Evolutionary conservation across 2,113 vertebrate species (phyloP).

Genomic region (Tenrec ecaudatus): DNA sequence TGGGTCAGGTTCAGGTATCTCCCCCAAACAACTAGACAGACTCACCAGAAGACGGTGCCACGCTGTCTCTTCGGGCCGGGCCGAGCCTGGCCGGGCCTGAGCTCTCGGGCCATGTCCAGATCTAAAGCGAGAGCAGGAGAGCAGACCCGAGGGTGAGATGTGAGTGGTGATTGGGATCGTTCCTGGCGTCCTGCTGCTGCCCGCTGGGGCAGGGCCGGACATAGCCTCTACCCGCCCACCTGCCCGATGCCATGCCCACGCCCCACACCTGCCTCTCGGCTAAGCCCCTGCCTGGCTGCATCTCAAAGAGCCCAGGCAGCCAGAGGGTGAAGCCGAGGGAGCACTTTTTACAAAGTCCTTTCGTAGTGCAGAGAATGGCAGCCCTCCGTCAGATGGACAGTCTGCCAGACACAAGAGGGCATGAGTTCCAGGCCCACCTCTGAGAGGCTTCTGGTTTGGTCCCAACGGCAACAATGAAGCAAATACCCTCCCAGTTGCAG

Average conservation of each 20-base stretch:
- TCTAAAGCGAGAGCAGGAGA: slow-evolving; percentile 62
- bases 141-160: neutral
- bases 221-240: neutral
- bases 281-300: neutral
- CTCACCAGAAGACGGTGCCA: slow-evolving; percentile 81
- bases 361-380: neutral
- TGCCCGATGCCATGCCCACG: neutral
- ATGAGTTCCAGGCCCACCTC: neutral
- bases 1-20: neutral
- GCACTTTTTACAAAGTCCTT: neutral
- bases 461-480: too few relatives aligned
- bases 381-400: neutral
- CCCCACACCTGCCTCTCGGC: neutral
- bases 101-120: slow-evolving; percentile 79
- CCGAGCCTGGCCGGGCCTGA: slow-evolving; percentile 50
- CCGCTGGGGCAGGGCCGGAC: neutral
- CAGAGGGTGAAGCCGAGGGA: neutral
- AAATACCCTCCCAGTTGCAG: too few relatives aligned
- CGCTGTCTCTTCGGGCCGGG: slow-evolving; percentile 80
- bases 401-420: neutral
- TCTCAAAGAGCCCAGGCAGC: neutral
- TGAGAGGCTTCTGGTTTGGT: too few relatives aligned
- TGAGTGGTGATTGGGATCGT: neutral
- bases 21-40: slow-evolving; percentile 41
- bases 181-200: neutral